Evolutionary conservation across 1,140 invertebrate species (phyloP), one percentile per base, ranked within the genome.

Genomic region (Monomorium pharaonis): DNA sequence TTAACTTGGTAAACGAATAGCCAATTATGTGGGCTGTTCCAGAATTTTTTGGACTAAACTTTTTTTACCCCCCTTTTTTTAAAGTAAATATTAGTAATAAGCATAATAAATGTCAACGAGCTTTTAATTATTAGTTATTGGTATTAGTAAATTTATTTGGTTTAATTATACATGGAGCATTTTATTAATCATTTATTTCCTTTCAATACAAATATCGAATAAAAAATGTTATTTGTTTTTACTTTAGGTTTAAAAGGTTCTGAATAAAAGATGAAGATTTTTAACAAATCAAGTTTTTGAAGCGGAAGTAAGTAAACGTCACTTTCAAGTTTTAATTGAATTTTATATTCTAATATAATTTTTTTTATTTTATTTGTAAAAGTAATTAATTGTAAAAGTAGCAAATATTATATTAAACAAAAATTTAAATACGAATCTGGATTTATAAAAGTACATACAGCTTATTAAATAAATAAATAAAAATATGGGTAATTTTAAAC

Each of bases 1-100:
- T 78, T 72, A 72, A 81, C 12, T 72, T 21, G 7, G 12, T 58
- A 30, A 60, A 74, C 30, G 24, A 72, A 47, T 21, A 49, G 60
- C 14, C 14, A 1, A 83, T 72, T 21, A 54, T 70, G 42, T 30
- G 42, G 49, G 3, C 37, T 24, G 63, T 27, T 70, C 1, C 6
- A 10, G 0, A 30, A 70, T 67, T 56, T 51, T 70, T 18, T 44
- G 44, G 18, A 6, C 10, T 1, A 5, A 54, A 70, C 16, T 9
- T 42, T 18, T 1, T 42, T 69, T 21, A 5, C 21, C n/a, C 49
- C 18, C 24, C 2, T 49, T 18, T 49, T 16, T 37, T n/a, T 67
- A 30, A n/a, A n/a, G 24, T 18, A 30, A 0, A 1, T 16, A 60
- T 16, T 30, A 30, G 16, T 30, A 60, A 60, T 60, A 18, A 30